Percentiles rank a stretch among this genome's conserved stretches.
Conservation (phyloP, 2,113 vertebrate species). For the Otus sunia region DNA sequence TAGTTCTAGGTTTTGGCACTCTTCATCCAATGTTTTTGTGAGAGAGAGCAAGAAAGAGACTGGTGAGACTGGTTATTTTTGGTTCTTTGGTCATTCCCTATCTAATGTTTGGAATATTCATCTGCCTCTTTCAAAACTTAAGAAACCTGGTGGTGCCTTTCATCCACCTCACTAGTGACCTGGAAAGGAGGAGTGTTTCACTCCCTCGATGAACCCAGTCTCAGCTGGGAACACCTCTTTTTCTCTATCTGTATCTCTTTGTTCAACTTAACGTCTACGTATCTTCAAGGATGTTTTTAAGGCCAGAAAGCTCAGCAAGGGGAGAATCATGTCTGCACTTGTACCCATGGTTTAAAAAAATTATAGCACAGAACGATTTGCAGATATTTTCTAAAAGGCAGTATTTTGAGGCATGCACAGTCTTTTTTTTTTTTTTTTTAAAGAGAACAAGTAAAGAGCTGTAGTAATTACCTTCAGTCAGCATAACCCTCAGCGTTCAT, state of each 20-base stretch:
- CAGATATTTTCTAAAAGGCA: constrained; percentile 5
- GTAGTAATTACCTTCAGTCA: constrained; percentile 57
- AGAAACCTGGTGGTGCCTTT: background rate
- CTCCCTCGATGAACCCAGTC: background rate
- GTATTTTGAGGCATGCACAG: background rate
- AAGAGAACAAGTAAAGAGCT: background rate
- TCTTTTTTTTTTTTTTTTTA: background rate
- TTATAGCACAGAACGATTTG: background rate
- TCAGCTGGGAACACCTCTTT: background rate
- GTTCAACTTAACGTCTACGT: background rate
- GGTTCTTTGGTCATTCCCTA: background rate
- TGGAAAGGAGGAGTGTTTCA: background rate
- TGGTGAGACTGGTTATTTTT: background rate
- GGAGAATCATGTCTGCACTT: background rate
- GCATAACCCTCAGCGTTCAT: constrained; percentile 16
- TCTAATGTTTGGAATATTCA: background rate
- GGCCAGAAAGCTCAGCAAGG: background rate
- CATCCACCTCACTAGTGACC: background rate
- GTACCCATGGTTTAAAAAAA: background rate
- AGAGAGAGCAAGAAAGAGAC: background rate
- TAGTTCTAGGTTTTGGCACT: background rate
- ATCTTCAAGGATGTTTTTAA: background rate
- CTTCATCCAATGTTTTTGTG: background rate
- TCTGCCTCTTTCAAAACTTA: background rate
- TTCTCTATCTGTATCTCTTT: background rate